Base-by-base conservation (phyloP, 2,888 invertebrate species). In the Anagyrus pseudococci region DNA sequence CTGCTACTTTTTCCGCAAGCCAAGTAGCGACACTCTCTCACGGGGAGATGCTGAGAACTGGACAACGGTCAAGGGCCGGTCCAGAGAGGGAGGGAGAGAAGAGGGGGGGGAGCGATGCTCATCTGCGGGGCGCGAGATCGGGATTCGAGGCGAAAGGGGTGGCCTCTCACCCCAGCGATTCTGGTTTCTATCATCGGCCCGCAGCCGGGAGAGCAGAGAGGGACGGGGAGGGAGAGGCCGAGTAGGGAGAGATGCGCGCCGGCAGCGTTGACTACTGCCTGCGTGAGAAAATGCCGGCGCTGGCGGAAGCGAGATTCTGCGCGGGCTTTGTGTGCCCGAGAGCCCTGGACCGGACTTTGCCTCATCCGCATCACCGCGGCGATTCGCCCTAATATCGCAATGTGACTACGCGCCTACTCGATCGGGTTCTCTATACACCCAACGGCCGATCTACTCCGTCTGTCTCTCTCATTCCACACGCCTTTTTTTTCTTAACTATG, bases 211-310 rank as follows among this genome's bases (percentile, higher is more conserved):
- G 53, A 10, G 15, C n/a, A 49, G n/a, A n/a, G 65, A 71, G 74
- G 73, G 73, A 76, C 72, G 73, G 64, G 52, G 13, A 49, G 8
- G 37, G 4, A 17, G 3, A n/a, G 17, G 17, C 43, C 22, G 58
- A 10, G 72, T 71, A 75, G 73, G 73, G 66, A 67, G 68, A 69
- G 69, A 69, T 17, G 29, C 23, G 15, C 33, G 40, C 8, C 10
- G 29, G 29, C 4, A 37, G 17, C 10, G 48, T n/a, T n/a, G n/a
- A n/a, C n/a, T n/a, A n/a, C n/a, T n/a, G n/a, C n/a, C 72, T 15
- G 72, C 80, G 80, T 80, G 80, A 80, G 80, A 80, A 80, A 80
- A 77, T 75, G 73, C 73, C 43, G 33, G n/a, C n/a, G n/a, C n/a
- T n/a, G 54, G 29, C 50, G 63, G 66, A 63, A 64, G 54, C 58